Evolutionary conservation across 1,140 invertebrate species (phyloP).

Genomic region (Argopecten irradians): DNA sequence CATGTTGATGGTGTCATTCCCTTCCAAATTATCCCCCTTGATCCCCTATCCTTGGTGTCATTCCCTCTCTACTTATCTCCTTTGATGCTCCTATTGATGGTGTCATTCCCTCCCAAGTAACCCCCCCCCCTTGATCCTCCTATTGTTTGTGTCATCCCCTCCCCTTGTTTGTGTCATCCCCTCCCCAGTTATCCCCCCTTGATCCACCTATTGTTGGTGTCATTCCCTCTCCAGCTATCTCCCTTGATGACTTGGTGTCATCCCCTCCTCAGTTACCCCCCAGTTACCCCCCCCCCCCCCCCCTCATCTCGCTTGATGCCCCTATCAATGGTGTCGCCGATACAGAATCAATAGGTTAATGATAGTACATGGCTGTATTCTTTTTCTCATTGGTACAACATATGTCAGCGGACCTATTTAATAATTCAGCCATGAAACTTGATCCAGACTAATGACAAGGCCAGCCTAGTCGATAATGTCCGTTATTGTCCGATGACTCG

Average conservation of each 20-base stretch:
- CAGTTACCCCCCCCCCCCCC: background rate
- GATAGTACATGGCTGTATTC: background rate
- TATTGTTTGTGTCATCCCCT: too few relatives aligned
- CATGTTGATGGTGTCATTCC: too few relatives aligned
- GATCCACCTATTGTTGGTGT: background rate
- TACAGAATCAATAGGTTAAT: slow-evolving; percentile 11
- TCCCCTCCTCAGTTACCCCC: too few relatives aligned
- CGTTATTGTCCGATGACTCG: background rate
- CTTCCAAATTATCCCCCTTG: too few relatives aligned
- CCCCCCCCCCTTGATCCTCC: too few relatives aligned
- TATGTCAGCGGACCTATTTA: slow-evolving; percentile 21
- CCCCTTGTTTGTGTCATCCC: too few relatives aligned
- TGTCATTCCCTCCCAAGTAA: too few relatives aligned
- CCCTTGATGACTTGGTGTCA: background rate
- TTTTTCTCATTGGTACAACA: background rate
- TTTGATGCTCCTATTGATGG: too few relatives aligned
- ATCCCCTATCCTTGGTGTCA: too few relatives aligned
- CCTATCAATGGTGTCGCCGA: background rate
- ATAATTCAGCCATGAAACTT: slow-evolving; percentile 17
- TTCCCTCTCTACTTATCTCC: too few relatives aligned
- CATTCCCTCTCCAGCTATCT: too few relatives aligned
- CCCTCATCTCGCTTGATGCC: too few relatives aligned
- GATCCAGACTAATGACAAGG: slow-evolving; percentile 2
- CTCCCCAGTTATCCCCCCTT: background rate
- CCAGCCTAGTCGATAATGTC: background rate